A percentile compares a stretch with the other conserved stretches of the same genome.
Evolutionary conservation across 1,140 invertebrate genomes (phyloP).

Genomic region (Carcinoscorpius rotundicauda): DNA sequence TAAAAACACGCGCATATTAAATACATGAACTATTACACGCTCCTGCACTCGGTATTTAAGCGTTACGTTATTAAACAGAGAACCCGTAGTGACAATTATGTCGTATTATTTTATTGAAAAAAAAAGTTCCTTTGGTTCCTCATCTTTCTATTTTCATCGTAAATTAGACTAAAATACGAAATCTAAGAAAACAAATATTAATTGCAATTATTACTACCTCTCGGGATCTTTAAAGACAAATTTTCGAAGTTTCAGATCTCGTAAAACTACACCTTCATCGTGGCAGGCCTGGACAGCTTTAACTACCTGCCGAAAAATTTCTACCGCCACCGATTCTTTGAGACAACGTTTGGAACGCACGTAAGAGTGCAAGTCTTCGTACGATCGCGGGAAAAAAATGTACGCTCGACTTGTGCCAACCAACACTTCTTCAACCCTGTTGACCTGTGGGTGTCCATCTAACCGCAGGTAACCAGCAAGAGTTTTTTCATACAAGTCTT

Average conservation of each 20-base stretch:
- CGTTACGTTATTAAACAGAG: too few relatives aligned
- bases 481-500: too few relatives aligned
- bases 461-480: conserved; percentile 50
- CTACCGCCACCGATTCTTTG: conserved; percentile 66
- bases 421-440: conserved; percentile 55
- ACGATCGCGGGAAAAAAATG: conserved; percentile 51
- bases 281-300: conserved; percentile 82
- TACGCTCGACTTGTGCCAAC: conserved; percentile 53
- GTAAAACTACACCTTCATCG: conserved; percentile 76
- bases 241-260: conserved; percentile 91
- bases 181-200: too few relatives aligned
- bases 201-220: conserved; percentile 52
- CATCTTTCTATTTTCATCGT: too few relatives aligned
- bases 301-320: conserved; percentile 80
- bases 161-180: too few relatives aligned
- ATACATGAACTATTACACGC: too few relatives aligned
- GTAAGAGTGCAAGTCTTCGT: conserved; percentile 73
- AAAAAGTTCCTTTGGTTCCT: too few relatives aligned
- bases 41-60: too few relatives aligned
- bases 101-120: too few relatives aligned
- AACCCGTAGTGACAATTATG: too few relatives aligned
- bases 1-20: too few relatives aligned
- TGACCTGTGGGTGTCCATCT: conserved; percentile 52
- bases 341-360: conserved; percentile 69
- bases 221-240: conserved; percentile 90